Percentiles rank a stretch among this genome's conserved stretches.
Evolutionary conservation across 2,888 invertebrate genomes (phyloP).

Genomic region (Leptothorax acervorum): DNA sequence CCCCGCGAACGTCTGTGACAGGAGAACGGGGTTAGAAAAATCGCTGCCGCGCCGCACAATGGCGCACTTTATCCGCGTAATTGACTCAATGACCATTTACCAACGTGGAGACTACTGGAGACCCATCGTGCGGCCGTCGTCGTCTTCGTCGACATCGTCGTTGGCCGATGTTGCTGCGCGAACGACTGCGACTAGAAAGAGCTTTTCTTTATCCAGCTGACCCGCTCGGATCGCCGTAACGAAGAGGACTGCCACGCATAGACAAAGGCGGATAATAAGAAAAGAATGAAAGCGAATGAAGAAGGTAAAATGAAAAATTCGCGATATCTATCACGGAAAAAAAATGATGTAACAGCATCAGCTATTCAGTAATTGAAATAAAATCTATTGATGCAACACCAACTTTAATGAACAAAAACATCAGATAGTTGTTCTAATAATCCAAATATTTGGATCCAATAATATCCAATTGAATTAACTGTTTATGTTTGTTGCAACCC

Average conservation of each 20-base stretch:
- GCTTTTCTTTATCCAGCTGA: slow-evolving; percentile 80
- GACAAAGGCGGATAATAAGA: slow-evolving; percentile 12
- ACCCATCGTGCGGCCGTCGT: slow-evolving; percentile 66
- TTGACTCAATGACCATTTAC: slow-evolving; percentile 84
- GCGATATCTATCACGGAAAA: not conserved
- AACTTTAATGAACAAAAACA: too few relatives aligned
- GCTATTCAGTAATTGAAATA: too few relatives aligned
- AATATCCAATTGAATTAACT: too few relatives aligned
- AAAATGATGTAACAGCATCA: too few relatives aligned
- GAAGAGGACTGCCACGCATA: slow-evolving; percentile 68
- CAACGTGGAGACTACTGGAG: slow-evolving; percentile 66
- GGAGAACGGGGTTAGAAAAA: slow-evolving; percentile 82
- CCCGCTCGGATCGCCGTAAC: slow-evolving; percentile 74
- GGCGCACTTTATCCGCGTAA: slow-evolving; percentile 83
- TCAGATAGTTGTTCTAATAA: too few relatives aligned
- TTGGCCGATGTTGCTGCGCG: slow-evolving; percentile 38
- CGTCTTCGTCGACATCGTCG: slow-evolving; percentile 60
- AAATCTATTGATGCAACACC: too few relatives aligned
- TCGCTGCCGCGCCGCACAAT: slow-evolving; percentile 81
- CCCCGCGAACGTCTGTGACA: slow-evolving; percentile 67
- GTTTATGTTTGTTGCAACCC: too few relatives aligned
- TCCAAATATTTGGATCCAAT: too few relatives aligned
- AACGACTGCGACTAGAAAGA: slow-evolving; percentile 68
- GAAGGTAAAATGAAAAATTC: not conserved
- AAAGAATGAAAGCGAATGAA: not conserved